phyloP scores from a whole-genome alignment of 2,797 vertebrate genomes.

The Paratrypauchen microcephalus region DNA sequence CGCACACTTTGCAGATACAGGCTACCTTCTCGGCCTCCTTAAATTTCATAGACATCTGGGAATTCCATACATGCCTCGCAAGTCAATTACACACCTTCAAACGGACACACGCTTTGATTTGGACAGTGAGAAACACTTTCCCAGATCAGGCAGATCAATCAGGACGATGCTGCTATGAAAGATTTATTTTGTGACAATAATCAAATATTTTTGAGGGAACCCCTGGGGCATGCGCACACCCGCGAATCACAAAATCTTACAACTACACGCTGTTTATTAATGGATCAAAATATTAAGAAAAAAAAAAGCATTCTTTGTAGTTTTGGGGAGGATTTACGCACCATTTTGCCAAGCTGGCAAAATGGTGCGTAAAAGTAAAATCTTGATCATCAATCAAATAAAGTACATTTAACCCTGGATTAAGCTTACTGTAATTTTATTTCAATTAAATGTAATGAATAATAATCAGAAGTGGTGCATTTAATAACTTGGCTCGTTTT shows the following conservation, averaged over 20 bases:
- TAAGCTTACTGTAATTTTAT: no score
- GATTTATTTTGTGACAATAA: slow-evolving; percentile 47
- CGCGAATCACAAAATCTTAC: background rate
- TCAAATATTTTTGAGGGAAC: background rate
- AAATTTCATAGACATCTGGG: slow-evolving; percentile 97
- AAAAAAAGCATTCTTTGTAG: background rate
- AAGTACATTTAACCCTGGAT: no score
- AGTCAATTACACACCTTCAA: slow-evolving; percentile 97
- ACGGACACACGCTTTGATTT: slow-evolving; percentile 86
- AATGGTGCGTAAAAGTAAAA: background rate
- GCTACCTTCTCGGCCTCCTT: slow-evolving; percentile 85
- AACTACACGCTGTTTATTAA: background rate
- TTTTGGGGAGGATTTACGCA: background rate
- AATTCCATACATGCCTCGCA: slow-evolving; percentile 94
- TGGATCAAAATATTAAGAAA: background rate
- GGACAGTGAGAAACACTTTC: slow-evolving; percentile 77
- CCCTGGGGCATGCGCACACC: background rate
- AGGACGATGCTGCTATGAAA: slow-evolving; percentile 27
- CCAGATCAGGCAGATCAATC: slow-evolving; percentile 68
- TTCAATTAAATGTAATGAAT: no score
- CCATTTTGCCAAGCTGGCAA: background rate
- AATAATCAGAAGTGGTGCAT: background rate
- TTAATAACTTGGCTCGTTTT: background rate
- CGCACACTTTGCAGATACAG: slow-evolving; percentile 66
- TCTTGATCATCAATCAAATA: background rate